Conservation (phyloP, 2,888 invertebrate genomes). For the Diarsia dahlii region DNA sequence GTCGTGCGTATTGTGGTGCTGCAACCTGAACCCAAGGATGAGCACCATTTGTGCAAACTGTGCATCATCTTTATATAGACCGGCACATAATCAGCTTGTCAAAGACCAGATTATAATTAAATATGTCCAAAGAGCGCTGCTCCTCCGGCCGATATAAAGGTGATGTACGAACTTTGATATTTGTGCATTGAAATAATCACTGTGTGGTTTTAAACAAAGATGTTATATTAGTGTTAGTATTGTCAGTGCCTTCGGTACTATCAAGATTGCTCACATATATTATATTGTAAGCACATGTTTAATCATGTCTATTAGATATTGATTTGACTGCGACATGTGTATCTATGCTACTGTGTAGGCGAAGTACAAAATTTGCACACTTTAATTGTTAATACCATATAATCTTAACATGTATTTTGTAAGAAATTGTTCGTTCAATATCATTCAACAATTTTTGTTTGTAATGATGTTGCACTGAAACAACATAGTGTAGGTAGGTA, state of each 20-base stretch:
- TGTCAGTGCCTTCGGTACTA: constrained; percentile 58
- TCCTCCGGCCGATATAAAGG: constrained; percentile 37
- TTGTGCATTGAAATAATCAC: constrained; percentile 57
- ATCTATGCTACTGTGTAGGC: constrained; percentile 64
- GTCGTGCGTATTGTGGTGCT: constrained; percentile 57
- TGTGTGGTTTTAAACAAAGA: constrained; percentile 62
- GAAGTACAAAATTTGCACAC: constrained; percentile 80
- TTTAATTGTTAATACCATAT: constrained; percentile 65
- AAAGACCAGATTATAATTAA: constrained; percentile 44
- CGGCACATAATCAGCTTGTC: constrained; percentile 30
- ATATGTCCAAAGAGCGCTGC: constrained; percentile 47
- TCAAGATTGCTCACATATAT: constrained; percentile 80
- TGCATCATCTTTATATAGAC: constrained; percentile 46
- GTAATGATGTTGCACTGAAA: constrained; percentile 71
- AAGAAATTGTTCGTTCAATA: constrained; percentile 64
- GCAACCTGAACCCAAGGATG: constrained; percentile 36
- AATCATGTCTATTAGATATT: constrained; percentile 64
- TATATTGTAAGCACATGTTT: constrained; percentile 75
- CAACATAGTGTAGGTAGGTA: constrained; percentile 75
- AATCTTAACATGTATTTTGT: constrained; percentile 64
- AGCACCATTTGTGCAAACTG: constrained; percentile 29
- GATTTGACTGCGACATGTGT: constrained; percentile 64
- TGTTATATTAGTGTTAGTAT: constrained; percentile 63
- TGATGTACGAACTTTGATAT: constrained; percentile 51
- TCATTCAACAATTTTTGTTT: constrained; percentile 69